phyloP scores from a whole-genome alignment of 2,113 vertebrate species.

The Rattus norvegicus region DNA sequence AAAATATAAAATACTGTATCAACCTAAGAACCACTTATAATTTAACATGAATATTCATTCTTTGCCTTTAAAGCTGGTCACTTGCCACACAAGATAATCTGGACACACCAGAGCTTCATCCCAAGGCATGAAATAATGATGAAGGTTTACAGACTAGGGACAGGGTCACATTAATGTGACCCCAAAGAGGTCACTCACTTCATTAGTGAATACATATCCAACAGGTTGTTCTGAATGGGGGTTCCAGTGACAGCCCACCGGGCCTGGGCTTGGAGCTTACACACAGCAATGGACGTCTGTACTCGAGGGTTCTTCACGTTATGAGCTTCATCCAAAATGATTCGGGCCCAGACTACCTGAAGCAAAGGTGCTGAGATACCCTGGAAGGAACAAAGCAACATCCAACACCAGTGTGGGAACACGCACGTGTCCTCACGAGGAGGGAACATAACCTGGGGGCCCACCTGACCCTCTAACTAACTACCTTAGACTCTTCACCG shows the following conservation, averaged over 20 bases:
- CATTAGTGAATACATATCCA: constrained; percentile 97
- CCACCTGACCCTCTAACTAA: not conserved
- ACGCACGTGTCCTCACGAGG: not conserved
- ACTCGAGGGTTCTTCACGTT: constrained; percentile 96
- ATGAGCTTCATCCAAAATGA: constrained; percentile 97
- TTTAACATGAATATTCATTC: constrained; percentile 54
- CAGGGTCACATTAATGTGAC: not conserved
- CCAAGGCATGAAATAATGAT: not conserved
- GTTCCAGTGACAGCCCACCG: constrained; percentile 98
- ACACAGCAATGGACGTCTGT: constrained; percentile 94
- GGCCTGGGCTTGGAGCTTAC: constrained; percentile 90
- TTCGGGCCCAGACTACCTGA: constrained; percentile 91
- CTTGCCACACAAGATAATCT: constrained; percentile 28
- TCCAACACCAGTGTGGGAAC: not conserved
- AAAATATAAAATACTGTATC: not conserved
- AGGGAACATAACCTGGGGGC: not conserved
- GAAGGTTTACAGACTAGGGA: not conserved
- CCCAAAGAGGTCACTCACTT: constrained; percentile 86
- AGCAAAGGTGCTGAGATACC: constrained; percentile 87
- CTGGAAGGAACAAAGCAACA: constrained; percentile 74
- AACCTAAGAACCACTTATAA: constrained; percentile 2
- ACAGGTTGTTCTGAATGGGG: constrained; percentile 97
- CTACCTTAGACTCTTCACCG: not conserved
- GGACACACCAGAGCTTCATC: not conserved
- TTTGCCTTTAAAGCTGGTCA: constrained; percentile 45